A percentile compares a stretch with the other conserved stretches of the same genome.
Evolutionary conservation across 2,888 invertebrate genomes (phyloP).

Genomic region (Lycocerus yunnanus): DNA sequence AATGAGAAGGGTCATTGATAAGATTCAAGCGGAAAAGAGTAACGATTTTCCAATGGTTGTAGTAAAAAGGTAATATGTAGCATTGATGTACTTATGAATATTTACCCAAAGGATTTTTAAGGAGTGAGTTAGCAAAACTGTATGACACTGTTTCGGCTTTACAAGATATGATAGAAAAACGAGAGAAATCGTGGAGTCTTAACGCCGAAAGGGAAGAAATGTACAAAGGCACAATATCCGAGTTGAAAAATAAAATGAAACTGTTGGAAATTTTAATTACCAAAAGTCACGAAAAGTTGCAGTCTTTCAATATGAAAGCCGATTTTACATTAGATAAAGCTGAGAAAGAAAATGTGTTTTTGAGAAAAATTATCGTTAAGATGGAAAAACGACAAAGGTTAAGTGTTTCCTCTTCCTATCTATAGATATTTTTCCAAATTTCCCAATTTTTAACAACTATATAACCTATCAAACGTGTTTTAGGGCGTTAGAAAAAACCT

Average conservation of each 20-base stretch:
- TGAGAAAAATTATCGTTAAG: slow-evolving; percentile 47
- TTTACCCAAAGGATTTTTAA: slow-evolving; percentile 27
- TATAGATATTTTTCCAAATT: no score
- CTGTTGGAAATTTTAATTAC: slow-evolving; percentile 29
- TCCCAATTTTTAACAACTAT: background rate
- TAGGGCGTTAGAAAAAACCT: slow-evolving; percentile 12
- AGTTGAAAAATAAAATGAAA: slow-evolving; percentile 39
- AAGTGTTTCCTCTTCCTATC: background rate
- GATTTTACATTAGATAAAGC: slow-evolving; percentile 19
- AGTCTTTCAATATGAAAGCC: slow-evolving; percentile 9
- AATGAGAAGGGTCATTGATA: background rate
- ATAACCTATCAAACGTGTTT: background rate
- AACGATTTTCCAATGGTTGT: background rate
- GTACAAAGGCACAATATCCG: slow-evolving; percentile 35
- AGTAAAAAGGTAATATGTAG: slow-evolving; percentile 15
- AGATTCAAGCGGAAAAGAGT: background rate
- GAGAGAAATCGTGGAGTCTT: slow-evolving; percentile 41
- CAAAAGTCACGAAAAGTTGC: slow-evolving; percentile 18
- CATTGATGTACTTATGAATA: background rate
- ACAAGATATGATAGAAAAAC: slow-evolving; percentile 42
- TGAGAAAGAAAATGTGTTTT: slow-evolving; percentile 35
- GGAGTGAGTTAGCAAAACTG: slow-evolving; percentile 41
- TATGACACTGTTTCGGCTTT: slow-evolving; percentile 42
- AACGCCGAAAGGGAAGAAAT: slow-evolving; percentile 39
- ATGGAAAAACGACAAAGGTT: slow-evolving; percentile 41